phyloP scores from a whole-genome alignment of 2,797 vertebrate species.

The Chelonia mydas region DNA sequence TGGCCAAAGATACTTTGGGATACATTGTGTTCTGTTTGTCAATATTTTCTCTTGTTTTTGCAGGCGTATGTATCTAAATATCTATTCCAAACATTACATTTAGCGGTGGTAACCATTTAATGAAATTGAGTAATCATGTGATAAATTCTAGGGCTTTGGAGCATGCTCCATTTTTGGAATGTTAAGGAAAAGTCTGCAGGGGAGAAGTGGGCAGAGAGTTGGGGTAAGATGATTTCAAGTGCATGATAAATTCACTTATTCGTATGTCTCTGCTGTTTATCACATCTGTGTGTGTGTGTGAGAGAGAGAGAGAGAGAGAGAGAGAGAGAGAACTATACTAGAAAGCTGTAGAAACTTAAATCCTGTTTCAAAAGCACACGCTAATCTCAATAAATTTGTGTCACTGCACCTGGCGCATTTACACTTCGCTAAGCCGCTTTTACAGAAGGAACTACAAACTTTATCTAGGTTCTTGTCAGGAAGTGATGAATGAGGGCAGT shows the following conservation, averaged over 20 bases:
- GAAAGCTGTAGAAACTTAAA: neutral
- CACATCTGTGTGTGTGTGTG: neutral
- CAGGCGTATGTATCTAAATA: neutral
- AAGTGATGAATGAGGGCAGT: slow-evolving; percentile 77
- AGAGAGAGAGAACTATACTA: neutral
- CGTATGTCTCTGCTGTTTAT: neutral
- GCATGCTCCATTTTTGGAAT: neutral
- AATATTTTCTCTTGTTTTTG: neutral
- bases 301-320: neutral
- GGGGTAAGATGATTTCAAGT: neutral
- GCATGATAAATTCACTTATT: neutral
- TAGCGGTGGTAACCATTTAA: neutral
- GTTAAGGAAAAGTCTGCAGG: neutral
- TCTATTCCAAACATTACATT: neutral
- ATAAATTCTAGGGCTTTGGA: neutral
- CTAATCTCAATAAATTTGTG: neutral
- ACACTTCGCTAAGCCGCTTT: slow-evolving; percentile 42
- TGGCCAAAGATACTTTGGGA: neutral
- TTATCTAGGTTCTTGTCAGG: slow-evolving; percentile 71
- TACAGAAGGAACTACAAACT: slow-evolving; percentile 55
- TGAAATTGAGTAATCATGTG: neutral
- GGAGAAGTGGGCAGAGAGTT: neutral
- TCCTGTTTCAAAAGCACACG: slow-evolving; percentile 12
- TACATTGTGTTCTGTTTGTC: neutral
- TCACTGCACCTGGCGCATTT: slow-evolving; percentile 38